A percentile compares a stretch with the other conserved stretches of the same genome.
Evolutionary conservation across 2,797 vertebrate species (phyloP).

Genomic region (Acanthurus tractus): DNA sequence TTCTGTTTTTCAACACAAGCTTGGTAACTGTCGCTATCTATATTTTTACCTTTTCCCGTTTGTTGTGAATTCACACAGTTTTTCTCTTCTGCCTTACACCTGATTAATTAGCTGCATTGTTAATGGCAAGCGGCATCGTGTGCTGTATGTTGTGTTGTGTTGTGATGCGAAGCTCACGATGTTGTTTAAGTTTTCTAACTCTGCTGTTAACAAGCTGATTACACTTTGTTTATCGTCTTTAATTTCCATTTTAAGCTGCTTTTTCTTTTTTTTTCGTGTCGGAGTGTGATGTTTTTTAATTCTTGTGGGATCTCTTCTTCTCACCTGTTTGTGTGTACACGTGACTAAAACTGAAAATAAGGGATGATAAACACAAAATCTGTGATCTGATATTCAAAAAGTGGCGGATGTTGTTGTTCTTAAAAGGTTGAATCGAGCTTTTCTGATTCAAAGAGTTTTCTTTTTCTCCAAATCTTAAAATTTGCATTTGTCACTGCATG

Average conservation of each 20-base stretch:
- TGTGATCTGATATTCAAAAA: neutral
- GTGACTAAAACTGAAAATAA: neutral
- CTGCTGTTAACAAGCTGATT: slow-evolving; percentile 30
- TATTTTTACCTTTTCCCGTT: slow-evolving; percentile 32
- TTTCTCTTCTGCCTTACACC: slow-evolving; percentile 11
- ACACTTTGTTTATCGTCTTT: slow-evolving; percentile 12
- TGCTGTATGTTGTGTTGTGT: neutral
- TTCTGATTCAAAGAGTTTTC: neutral
- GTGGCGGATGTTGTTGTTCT: neutral
- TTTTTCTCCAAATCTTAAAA: neutral
- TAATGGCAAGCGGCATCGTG: slow-evolving; percentile 4
- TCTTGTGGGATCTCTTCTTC: neutral
- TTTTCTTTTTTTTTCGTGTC: neutral
- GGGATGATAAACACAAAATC: neutral
- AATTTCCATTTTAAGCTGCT: slow-evolving; percentile 3
- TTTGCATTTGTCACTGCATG: neutral
- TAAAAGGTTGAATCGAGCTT: neutral
- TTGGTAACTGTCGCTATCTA: slow-evolving; percentile 36
- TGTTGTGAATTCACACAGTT: slow-evolving; percentile 25
- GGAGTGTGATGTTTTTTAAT: neutral
- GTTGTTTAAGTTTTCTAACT: slow-evolving; percentile 10
- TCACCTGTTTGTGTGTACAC: neutral
- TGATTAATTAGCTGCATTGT: slow-evolving; percentile 39
- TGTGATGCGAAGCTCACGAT: neutral
- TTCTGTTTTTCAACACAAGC: slow-evolving; percentile 25